Evolutionary conservation across 2,113 vertebrate genomes (phyloP).

Genomic region (Cololabis saira): DNA sequence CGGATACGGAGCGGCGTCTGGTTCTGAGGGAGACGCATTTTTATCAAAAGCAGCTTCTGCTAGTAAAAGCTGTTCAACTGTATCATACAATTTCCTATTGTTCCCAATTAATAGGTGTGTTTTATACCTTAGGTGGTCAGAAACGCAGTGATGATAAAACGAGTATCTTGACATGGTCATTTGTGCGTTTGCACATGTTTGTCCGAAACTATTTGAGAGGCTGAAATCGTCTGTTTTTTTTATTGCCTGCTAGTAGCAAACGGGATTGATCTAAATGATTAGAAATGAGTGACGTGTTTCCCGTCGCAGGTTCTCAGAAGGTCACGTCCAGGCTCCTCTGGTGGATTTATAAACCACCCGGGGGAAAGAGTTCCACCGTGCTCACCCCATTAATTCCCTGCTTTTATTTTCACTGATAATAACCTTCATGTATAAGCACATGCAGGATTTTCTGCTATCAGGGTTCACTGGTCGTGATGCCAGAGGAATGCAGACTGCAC

Average conservation of each 20-base stretch:
- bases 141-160: too few species aligned
- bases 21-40: constrained; percentile 40
- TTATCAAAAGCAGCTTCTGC: constrained; percentile 42
- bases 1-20: constrained; percentile 73
- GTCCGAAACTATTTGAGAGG: too few species aligned
- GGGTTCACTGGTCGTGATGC: too few species aligned
- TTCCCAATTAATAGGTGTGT: constrained; percentile 2
- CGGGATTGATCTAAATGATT: constrained; percentile 32
- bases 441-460: too few species aligned
- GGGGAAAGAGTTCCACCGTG: constrained; percentile 11
- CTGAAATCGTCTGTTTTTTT: too few species aligned
- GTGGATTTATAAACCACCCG: constrained; percentile 57
- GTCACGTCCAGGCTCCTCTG: constrained; percentile 44
- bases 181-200: too few species aligned
- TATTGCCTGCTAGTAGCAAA: neutral
- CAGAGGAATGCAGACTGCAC: too few species aligned
- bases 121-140: too few species aligned
- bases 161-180: too few species aligned
- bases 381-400: too few species aligned
- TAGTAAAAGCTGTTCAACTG: constrained; percentile 55
- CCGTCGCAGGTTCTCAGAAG: constrained; percentile 38
- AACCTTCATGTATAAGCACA: too few species aligned
- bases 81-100: constrained; percentile 31
- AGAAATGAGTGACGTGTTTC: constrained; percentile 56
- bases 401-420: too few species aligned